Percentiles rank a stretch among this genome's conserved stretches.
phyloP scores from a whole-genome alignment of 1,140 invertebrate genomes.

The Orussus abietinus region DNA sequence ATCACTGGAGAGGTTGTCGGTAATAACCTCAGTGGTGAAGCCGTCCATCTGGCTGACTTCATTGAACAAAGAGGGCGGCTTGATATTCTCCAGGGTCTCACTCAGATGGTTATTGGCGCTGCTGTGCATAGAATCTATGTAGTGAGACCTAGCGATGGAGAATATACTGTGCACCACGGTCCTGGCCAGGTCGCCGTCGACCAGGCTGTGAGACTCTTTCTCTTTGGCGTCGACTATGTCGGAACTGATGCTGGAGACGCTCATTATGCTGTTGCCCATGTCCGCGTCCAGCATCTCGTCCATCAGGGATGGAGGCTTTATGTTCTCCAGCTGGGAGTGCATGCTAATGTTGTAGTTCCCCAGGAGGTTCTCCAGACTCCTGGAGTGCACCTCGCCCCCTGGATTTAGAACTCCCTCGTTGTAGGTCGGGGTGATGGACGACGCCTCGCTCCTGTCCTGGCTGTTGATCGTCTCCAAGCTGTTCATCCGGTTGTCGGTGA shows the following conservation, averaged over 20 bases:
- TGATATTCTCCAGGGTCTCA: conserved; percentile 62
- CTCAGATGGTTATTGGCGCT: conserved; percentile 52
- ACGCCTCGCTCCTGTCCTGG: too few relatives aligned
- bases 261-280: conserved; percentile 77
- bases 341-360: conserved; percentile 52
- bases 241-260: conserved; percentile 77
- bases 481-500: too few relatives aligned
- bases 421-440: too few relatives aligned
- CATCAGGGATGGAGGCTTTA: conserved; percentile 79
- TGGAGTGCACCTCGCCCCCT: too few relatives aligned
- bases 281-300: conserved; percentile 68
- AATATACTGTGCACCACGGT: too few relatives aligned
- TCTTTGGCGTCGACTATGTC: conserved; percentile 63
- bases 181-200: conserved; percentile 31
- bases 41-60: conserved; percentile 62
- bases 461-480: too few relatives aligned
- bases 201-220: conserved; percentile 36
- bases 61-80: conserved; percentile 61
- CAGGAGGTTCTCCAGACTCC: conserved; percentile 61
- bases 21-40: conserved; percentile 57
- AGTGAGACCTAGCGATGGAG: too few relatives aligned
- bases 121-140: conserved; percentile 38
- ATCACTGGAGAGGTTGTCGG: conserved; percentile 58
- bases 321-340: conserved; percentile 68
- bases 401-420: too few relatives aligned